Evolutionary conservation across 2,113 vertebrate species (phyloP).

Genomic region (Sphaerodactylus townsendi): DNA sequence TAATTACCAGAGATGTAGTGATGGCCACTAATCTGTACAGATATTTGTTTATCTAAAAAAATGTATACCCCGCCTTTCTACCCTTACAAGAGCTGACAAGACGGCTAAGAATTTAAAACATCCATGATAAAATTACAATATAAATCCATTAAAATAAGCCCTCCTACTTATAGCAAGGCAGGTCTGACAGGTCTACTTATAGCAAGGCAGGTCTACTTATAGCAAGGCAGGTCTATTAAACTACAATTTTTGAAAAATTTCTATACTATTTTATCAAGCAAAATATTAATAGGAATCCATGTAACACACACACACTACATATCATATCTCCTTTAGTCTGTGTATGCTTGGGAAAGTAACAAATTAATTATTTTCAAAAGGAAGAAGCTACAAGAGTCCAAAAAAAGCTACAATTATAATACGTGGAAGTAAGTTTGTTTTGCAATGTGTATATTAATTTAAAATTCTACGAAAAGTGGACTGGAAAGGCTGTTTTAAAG

Average conservation of each 20-base stretch:
- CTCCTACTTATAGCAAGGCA: no score
- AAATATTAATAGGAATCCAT: background rate
- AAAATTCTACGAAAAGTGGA: background rate
- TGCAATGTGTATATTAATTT: background rate
- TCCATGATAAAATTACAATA: no score
- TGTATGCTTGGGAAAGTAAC: background rate
- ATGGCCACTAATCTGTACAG: no score
- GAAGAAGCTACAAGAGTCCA: background rate
- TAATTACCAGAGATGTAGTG: no score
- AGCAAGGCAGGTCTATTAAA: background rate
- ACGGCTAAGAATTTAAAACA: no score
- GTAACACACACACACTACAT: background rate
- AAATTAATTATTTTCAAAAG: background rate
- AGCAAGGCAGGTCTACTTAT: no score
- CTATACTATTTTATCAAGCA: background rate
- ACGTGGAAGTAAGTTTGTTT: slow-evolving; percentile 1
- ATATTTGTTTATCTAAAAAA: no score
- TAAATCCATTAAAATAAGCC: no score
- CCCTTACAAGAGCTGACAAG: no score
- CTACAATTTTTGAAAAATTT: background rate
- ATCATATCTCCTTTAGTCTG: background rate
- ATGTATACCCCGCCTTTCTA: no score
- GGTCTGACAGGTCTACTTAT: no score
- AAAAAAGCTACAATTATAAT: background rate
- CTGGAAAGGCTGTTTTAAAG: background rate